Evolutionary conservation across 2,888 invertebrate species (phyloP).

Genomic region (Harpalus rufipes): DNA sequence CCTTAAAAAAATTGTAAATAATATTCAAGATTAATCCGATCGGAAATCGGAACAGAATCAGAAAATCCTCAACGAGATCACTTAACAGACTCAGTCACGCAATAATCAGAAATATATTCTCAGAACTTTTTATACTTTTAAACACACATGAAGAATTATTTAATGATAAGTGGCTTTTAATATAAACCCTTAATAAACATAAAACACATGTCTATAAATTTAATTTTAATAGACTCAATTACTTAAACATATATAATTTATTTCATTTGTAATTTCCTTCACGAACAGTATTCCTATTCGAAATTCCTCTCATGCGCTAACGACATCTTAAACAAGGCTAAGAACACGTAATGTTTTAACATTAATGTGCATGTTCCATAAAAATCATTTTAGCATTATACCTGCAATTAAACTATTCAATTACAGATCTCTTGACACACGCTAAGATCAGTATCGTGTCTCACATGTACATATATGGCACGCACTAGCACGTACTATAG

Average conservation of each 20-base stretch:
- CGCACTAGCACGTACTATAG: slow-evolving; percentile 11
- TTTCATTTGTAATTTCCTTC: neutral
- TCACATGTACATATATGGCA: slow-evolving; percentile 27
- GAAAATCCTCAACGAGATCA: no score
- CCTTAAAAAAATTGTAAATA: no score
- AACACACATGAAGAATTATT: no score
- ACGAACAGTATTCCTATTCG: neutral
- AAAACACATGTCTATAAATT: no score
- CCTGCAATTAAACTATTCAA: slow-evolving; percentile 57
- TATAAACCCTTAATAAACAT: no score
- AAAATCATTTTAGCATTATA: slow-evolving; percentile 40
- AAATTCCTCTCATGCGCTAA: neutral
- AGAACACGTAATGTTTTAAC: neutral
- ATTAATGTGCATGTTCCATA: slow-evolving; percentile 30
- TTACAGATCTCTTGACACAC: slow-evolving; percentile 55
- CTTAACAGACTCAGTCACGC: no score
- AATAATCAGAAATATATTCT: no score
- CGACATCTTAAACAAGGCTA: neutral
- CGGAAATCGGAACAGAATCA: no score
- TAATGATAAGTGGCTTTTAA: no score
- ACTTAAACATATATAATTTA: neutral
- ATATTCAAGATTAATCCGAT: no score
- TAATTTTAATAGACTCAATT: no score
- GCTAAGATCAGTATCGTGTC: slow-evolving; percentile 57
- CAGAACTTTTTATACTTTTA: no score